These are phyloP conservation scores for Drosophila quinaria DNA, from an alignment of 2,888 invertebrate genomes.

Conservation along the genomic window DNA sequence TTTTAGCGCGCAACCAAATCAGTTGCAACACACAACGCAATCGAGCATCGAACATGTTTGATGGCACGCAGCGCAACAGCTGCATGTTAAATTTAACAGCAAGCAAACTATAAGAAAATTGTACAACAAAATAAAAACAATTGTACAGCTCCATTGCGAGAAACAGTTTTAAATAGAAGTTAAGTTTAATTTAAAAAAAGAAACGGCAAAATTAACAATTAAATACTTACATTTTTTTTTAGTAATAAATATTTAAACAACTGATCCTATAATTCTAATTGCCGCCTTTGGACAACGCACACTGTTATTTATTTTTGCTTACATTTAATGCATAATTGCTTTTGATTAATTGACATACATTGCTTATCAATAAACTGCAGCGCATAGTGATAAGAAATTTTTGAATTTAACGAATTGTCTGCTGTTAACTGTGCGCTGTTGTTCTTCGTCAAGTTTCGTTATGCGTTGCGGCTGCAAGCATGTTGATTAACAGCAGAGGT, in stretches of 20 bases:
- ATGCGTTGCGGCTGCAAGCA: slow-evolving; percentile 31
- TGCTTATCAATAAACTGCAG: slow-evolving; percentile 16
- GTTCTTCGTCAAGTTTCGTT: slow-evolving; percentile 57
- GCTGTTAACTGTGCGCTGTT: slow-evolving; percentile 13
- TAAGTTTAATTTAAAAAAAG: neutral
- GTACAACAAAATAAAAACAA: neutral
- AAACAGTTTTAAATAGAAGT: neutral
- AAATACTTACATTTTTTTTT: neutral
- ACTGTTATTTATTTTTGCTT: neutral
- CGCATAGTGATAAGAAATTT: slow-evolving; percentile 40
- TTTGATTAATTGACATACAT: neutral
- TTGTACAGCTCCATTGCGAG: too few relatives aligned
- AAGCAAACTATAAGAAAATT: neutral
- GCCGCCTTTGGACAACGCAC: neutral
- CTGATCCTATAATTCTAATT: neutral
- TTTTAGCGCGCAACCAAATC: slow-evolving; percentile 22
- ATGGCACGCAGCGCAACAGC: neutral
- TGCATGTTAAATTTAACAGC: slow-evolving; percentile 4
- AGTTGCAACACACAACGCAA: neutral
- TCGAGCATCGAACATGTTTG: slow-evolving; percentile 41
- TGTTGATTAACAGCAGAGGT: slow-evolving; percentile 18
- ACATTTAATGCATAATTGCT: neutral
- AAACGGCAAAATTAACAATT: too few relatives aligned
- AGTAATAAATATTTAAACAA: neutral
- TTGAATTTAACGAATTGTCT: slow-evolving; percentile 26